Evolutionary conservation across 2,113 vertebrate genomes (phyloP).

Genomic region (Epinephelus cyanopodus): DNA sequence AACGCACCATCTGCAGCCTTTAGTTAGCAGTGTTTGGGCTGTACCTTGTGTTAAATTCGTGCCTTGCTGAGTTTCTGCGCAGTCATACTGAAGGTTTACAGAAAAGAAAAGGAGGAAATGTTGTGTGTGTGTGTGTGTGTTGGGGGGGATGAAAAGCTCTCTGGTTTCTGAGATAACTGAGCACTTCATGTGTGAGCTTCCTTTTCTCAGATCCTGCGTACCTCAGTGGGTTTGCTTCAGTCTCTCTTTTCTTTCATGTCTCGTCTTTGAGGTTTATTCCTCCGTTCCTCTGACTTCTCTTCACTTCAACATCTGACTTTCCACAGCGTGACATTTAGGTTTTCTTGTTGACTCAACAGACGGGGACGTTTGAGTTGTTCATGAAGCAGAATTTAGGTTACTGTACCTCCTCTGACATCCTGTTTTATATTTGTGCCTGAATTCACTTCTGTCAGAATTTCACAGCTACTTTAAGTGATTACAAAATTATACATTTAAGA

Average conservation of each 20-base stretch:
- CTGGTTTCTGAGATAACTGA: constrained; percentile 1
- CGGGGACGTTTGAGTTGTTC: background rate
- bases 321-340: constrained; percentile 12
- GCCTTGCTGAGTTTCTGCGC: constrained; percentile 3
- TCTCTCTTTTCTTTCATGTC: constrained; percentile 30
- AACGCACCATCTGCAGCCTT: background rate
- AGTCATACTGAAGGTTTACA: constrained; percentile 24
- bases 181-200: background rate
- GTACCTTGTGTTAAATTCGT: background rate
- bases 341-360: constrained; percentile 31
- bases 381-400: background rate
- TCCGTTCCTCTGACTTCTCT: constrained; percentile 6
- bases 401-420: constrained; percentile 6
- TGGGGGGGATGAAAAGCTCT: background rate
- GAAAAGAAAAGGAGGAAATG: background rate
- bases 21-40: background rate
- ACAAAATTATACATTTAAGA: background rate
- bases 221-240: background rate
- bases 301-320: background rate
- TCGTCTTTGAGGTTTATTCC: constrained; percentile 2
- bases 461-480: background rate
- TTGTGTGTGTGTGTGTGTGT: no score
- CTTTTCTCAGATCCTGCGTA: background rate
- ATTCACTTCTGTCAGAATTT: background rate
- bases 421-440: constrained; percentile 6